phyloP scores from a whole-genome alignment of 2,113 vertebrate genomes.

The Rhea pennata region DNA sequence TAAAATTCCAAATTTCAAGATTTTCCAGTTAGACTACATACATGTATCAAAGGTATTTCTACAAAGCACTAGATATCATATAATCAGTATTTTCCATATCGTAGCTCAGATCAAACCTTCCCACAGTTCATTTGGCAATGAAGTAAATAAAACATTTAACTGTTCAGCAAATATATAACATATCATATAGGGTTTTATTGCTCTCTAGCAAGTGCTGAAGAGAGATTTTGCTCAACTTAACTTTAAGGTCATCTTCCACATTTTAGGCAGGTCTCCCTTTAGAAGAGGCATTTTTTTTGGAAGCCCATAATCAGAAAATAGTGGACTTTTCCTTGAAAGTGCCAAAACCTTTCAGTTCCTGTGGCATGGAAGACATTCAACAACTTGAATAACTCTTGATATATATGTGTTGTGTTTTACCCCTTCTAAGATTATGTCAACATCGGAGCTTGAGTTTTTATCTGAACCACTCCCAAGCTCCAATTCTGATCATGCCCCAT shows the following conservation, averaged over 20 bases:
- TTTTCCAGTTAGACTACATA: background rate
- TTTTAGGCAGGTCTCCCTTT: background rate
- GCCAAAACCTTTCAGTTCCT: slow-evolving; percentile 1
- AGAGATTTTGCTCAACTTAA: background rate
- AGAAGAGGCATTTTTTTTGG: background rate
- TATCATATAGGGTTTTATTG: background rate
- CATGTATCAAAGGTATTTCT: background rate
- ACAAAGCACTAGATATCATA: background rate
- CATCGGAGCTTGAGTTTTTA: background rate
- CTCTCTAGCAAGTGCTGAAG: background rate
- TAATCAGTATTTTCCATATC: background rate
- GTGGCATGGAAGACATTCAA: background rate
- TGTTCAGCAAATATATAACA: background rate
- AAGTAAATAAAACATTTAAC: slow-evolving; percentile 9
- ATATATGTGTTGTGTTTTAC: background rate
- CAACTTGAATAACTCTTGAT: background rate
- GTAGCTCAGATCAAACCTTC: background rate
- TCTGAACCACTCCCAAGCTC: slow-evolving; percentile 8
- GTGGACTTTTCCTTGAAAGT: background rate
- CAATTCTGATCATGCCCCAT: background rate
- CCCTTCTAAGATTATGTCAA: background rate
- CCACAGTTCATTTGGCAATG: background rate
- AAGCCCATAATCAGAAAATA: background rate
- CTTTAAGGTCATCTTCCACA: background rate
- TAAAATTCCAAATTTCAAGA: background rate